These are phyloP conservation scores for Emesis furor DNA, from an alignment of 2,888 invertebrate species.

Conservation along the genomic window DNA sequence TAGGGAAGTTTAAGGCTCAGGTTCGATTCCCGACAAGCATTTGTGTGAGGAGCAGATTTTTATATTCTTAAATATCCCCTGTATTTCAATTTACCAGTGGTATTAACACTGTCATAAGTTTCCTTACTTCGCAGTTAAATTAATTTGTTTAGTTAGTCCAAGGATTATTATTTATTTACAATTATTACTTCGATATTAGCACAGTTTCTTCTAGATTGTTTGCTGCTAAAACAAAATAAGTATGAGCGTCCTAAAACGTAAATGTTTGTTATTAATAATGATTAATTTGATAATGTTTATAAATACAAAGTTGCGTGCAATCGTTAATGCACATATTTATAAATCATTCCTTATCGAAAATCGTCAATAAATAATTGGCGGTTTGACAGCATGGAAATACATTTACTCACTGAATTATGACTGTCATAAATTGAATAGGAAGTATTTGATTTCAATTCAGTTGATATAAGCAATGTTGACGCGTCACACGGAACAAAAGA, in stretches of 20 bases:
- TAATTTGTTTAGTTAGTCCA: too few relatives aligned
- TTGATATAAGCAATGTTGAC: background rate
- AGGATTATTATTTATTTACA: too few relatives aligned
- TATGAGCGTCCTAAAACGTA: background rate
- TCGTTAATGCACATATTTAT: background rate
- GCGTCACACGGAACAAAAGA: background rate
- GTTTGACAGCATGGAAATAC: background rate
- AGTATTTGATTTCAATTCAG: background rate
- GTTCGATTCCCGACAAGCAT: too few relatives aligned
- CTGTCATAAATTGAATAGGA: slow-evolving; percentile 1
- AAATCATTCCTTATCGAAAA: slow-evolving; percentile 12
- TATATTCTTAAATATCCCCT: too few relatives aligned
- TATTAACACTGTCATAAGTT: too few relatives aligned
- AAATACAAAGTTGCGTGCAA: background rate
- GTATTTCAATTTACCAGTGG: too few relatives aligned
- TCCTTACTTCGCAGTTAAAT: too few relatives aligned
- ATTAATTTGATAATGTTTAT: background rate
- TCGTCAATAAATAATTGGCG: background rate
- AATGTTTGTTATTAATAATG: too few relatives aligned
- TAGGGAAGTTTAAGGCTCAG: too few relatives aligned
- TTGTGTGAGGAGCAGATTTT: too few relatives aligned
- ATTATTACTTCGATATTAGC: too few relatives aligned
- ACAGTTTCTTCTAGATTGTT: too few relatives aligned
- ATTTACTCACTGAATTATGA: background rate
- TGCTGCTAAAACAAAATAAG: background rate